A percentile compares a stretch with the other conserved stretches of the same genome.
Conservation (phyloP, 2,888 invertebrate genomes). For the Drosophila limbata region DNA sequence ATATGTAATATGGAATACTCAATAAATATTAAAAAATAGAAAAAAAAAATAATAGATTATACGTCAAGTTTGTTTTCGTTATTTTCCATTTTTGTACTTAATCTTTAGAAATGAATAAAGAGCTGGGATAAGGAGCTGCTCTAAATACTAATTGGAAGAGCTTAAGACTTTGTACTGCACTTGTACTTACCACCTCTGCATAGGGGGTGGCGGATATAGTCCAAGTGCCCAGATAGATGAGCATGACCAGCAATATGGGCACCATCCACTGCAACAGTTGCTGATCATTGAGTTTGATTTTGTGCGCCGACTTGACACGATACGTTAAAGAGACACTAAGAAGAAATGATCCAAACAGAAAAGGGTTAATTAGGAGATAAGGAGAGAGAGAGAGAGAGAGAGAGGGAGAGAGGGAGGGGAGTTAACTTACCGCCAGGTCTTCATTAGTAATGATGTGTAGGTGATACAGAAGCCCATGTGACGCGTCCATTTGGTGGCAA, state of each 20-base stretch:
- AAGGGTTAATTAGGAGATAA: no score
- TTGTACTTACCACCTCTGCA: slow-evolving; percentile 89
- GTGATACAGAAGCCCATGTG: slow-evolving; percentile 97
- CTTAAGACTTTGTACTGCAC: no score
- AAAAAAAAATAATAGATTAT: no score
- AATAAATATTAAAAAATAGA: no score
- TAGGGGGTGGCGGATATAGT: slow-evolving; percentile 94
- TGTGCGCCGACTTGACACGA: slow-evolving; percentile 96
- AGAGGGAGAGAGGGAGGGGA: background rate
- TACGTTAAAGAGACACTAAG: slow-evolving; percentile 95
- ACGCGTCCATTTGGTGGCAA: slow-evolving; percentile 96
- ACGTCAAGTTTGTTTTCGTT: no score
- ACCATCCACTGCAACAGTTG: slow-evolving; percentile 97
- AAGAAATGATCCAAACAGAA: no score
- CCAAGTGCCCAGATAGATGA: slow-evolving; percentile 96
- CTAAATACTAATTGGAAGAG: no score
- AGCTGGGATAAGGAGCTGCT: background rate
- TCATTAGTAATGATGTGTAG: slow-evolving; percentile 96
- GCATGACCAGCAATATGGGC: slow-evolving; percentile 94
- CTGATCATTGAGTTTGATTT: slow-evolving; percentile 96
- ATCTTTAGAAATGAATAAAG: background rate
- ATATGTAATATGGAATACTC: no score
- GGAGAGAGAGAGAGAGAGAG: background rate
- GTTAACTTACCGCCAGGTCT: slow-evolving; percentile 93
- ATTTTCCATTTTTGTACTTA: no score